Percentiles rank a stretch among this genome's conserved stretches.
phyloP scores from a whole-genome alignment of 2,113 vertebrate genomes.

The Ranitomeya imitator region DNA sequence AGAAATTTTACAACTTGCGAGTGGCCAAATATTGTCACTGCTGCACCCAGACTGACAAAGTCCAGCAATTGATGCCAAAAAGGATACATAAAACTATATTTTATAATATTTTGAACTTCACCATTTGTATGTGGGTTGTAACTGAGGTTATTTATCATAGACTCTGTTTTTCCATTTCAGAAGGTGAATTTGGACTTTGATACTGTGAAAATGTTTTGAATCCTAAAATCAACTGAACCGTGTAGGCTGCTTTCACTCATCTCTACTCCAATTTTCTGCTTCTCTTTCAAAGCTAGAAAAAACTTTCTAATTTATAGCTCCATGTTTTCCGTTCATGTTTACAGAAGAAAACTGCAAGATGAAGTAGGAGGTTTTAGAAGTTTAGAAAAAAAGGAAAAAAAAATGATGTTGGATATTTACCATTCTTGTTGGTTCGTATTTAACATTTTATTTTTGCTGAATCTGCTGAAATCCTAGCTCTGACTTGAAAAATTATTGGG shows the following conservation, averaged over 20 bases:
- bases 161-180: conserved; percentile 1
- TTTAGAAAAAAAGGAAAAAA: not conserved
- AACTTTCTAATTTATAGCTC: conserved; percentile 7
- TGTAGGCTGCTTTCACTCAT: conserved; percentile 2
- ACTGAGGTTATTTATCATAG: not conserved
- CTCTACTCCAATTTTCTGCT: conserved; percentile 15
- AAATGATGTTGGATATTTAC: not conserved
- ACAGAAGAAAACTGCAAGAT: not conserved
- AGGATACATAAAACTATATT: not conserved
- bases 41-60: too few species aligned
- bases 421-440: not conserved
- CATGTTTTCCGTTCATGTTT: conserved; percentile 1
- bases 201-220: not conserved
- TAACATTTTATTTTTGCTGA: not conserved
- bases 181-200: conserved; percentile 2
- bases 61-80: not conserved
- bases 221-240: conserved; percentile 8
- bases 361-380: not conserved
- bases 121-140: not conserved
- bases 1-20: too few species aligned
- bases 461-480: not conserved
- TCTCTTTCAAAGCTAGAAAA: not conserved
- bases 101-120: not conserved
- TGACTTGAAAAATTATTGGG: not conserved
- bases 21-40: too few species aligned